A percentile compares a stretch with the other conserved stretches of the same genome.
phyloP scores from a whole-genome alignment of 2,113 vertebrate genomes.

The Nycticebus coucang region DNA sequence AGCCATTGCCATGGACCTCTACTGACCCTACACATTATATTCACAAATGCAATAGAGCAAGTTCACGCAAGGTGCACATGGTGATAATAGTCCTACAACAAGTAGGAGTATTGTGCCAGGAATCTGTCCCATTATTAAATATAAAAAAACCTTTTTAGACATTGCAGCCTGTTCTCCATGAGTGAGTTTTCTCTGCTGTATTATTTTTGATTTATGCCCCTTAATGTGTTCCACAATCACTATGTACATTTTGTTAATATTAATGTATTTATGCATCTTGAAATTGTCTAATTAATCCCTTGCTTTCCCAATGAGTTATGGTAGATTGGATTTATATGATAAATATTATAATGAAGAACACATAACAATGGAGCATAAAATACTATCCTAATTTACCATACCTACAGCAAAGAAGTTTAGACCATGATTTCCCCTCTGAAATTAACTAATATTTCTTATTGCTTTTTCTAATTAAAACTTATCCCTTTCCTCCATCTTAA shows the following conservation, averaged over 20 bases:
- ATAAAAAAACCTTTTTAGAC: conserved; percentile 16
- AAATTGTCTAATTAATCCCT: conserved; percentile 78
- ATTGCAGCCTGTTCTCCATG: neutral
- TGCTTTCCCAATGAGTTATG: conserved; percentile 68
- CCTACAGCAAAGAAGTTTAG: conserved; percentile 64
- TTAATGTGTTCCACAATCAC: conserved; percentile 54
- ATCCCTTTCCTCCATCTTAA: conserved; percentile 57
- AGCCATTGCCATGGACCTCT: neutral
- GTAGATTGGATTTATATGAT: conserved; percentile 61
- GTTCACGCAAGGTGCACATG: neutral
- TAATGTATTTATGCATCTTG: conserved; percentile 75
- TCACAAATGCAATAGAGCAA: conserved; percentile 34
- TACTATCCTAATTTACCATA: conserved; percentile 74
- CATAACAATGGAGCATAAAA: conserved; percentile 64
- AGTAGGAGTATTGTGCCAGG: conserved; percentile 16
- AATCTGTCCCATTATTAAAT: neutral
- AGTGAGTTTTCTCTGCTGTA: neutral
- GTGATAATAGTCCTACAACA: conserved; percentile 13
- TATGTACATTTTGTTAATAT: conserved; percentile 63
- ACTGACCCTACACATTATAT: conserved; percentile 4
- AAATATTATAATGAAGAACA: conserved; percentile 74
- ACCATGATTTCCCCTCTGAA: conserved; percentile 63
- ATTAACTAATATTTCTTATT: conserved; percentile 74
- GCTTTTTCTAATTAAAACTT: conserved; percentile 77
- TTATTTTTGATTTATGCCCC: conserved; percentile 60